Percentiles rank a stretch among this genome's conserved stretches.
Evolutionary conservation across 2,888 invertebrate species (phyloP).

Genomic region (Chydorus sphaericus): DNA sequence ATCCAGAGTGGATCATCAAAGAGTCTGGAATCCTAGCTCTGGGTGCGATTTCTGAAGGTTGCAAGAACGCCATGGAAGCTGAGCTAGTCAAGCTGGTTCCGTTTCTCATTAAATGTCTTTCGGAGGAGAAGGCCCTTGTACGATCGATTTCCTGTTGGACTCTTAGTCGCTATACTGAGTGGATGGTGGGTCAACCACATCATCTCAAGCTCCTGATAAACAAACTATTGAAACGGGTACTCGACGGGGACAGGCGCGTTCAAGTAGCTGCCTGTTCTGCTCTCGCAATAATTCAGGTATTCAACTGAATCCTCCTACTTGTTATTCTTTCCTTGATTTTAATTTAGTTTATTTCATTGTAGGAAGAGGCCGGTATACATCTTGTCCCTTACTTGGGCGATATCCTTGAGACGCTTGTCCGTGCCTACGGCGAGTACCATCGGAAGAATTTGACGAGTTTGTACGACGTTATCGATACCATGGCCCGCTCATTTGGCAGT

Average conservation of each 20-base stretch:
- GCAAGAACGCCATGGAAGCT: constrained; percentile 91
- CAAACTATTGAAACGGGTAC: constrained; percentile 74
- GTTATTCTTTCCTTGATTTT: no score
- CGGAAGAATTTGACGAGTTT: constrained; percentile 94
- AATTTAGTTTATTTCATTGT: no score
- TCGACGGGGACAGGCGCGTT: constrained; percentile 94
- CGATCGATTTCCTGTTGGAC: constrained; percentile 99
- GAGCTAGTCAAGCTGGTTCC: constrained; percentile 93
- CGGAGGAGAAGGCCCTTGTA: constrained; percentile 89
- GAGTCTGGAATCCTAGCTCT: constrained; percentile 85
- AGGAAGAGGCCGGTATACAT: constrained; percentile 96
- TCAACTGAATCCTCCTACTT: no score
- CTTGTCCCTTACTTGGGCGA: constrained; percentile 92
- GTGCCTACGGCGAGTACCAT: constrained; percentile 84
- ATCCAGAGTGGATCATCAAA: constrained; percentile 91
- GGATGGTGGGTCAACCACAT: constrained; percentile 90
- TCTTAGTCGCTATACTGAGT: constrained; percentile 89
- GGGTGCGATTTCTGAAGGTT: constrained; percentile 75
- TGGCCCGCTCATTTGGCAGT: constrained; percentile 95
- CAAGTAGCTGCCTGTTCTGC: constrained; percentile 99
- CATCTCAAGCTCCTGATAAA: constrained; percentile 90
- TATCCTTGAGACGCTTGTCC: constrained; percentile 89
- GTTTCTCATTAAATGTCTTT: constrained; percentile 79
- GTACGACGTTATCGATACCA: constrained; percentile 95
- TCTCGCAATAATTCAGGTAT: constrained; percentile 96